Percentiles rank a stretch among this genome's conserved stretches.
These are phyloP conservation scores for Yoshiicerus persimilis DNA, from an alignment of 1,140 invertebrate species.

Conservation along the genomic window DNA sequence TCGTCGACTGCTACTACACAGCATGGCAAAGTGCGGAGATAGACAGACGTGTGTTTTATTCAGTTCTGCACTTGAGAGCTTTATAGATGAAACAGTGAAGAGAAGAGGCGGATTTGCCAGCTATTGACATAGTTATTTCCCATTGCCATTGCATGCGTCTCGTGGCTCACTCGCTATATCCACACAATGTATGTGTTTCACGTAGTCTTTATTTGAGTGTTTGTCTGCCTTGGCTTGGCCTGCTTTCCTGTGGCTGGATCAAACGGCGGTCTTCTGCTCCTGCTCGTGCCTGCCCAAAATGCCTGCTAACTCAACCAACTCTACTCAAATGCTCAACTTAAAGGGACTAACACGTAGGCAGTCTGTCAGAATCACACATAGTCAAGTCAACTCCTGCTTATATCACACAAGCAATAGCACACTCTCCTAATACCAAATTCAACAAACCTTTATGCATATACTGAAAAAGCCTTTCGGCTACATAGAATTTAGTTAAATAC, in stretches of 20 bases:
- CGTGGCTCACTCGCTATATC: not conserved
- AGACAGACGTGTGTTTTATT: not conserved
- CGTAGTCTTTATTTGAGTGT: too few relatives aligned
- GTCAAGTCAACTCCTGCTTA: not conserved
- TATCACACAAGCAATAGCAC: not conserved
- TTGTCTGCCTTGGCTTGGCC: not conserved
- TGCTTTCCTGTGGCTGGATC: not conserved
- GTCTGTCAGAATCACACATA: not conserved
- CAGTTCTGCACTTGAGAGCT: not conserved
- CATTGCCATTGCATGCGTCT: not conserved
- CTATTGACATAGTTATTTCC: slow-evolving; percentile 10
- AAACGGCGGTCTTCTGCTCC: not conserved
- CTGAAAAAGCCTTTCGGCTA: not conserved
- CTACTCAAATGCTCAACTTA: not conserved
- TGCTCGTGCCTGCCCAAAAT: not conserved
- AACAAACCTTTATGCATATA: not conserved
- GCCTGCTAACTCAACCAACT: not conserved
- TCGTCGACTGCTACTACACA: too few relatives aligned
- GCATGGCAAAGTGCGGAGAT: not conserved
- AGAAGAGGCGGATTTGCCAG: slow-evolving; percentile 6
- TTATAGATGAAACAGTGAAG: not conserved
- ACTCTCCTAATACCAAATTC: too few relatives aligned
- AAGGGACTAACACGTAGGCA: not conserved
- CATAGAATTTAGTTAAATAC: too few relatives aligned
- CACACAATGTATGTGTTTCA: not conserved